phyloP scores from a whole-genome alignment of 2,113 vertebrate genomes.

The Phrynocephalus versicolor region DNA sequence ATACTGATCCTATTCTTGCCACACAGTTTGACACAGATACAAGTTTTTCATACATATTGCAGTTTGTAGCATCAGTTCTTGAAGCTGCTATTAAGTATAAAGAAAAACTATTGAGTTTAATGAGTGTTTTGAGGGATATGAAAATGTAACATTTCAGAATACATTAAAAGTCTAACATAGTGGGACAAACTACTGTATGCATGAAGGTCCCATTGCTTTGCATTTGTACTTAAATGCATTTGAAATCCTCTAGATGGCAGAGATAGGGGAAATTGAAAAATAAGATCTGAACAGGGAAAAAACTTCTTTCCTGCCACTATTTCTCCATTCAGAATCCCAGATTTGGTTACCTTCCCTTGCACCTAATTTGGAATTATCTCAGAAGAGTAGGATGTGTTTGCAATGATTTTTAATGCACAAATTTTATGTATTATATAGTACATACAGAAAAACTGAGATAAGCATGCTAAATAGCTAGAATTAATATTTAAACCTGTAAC shows the following conservation, averaged over 20 bases:
- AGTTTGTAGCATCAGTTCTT: constrained; percentile 16
- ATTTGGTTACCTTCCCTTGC: background rate
- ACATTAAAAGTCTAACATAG: background rate
- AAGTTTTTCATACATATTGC: background rate
- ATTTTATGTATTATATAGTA: constrained; percentile 5
- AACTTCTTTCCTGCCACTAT: background rate
- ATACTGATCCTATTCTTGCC: constrained; percentile 13
- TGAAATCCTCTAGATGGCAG: background rate
- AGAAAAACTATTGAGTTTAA: background rate
- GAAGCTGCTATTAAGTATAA: background rate
- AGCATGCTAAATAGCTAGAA: constrained; percentile 33
- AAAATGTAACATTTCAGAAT: background rate
- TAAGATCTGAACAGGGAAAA: constrained; percentile 10
- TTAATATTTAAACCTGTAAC: constrained; percentile 44
- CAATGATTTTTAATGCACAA: background rate
- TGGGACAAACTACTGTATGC: background rate
- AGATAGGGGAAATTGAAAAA: background rate
- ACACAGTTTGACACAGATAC: constrained; percentile 2
- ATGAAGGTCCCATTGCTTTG: background rate
- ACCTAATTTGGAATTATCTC: background rate
- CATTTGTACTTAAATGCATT: background rate
- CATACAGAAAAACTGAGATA: background rate
- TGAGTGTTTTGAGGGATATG: background rate
- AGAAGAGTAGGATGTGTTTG: background rate
- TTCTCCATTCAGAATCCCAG: background rate